phyloP scores from a whole-genome alignment of 1,140 invertebrate species.

The Listronotus oregonensis region DNA sequence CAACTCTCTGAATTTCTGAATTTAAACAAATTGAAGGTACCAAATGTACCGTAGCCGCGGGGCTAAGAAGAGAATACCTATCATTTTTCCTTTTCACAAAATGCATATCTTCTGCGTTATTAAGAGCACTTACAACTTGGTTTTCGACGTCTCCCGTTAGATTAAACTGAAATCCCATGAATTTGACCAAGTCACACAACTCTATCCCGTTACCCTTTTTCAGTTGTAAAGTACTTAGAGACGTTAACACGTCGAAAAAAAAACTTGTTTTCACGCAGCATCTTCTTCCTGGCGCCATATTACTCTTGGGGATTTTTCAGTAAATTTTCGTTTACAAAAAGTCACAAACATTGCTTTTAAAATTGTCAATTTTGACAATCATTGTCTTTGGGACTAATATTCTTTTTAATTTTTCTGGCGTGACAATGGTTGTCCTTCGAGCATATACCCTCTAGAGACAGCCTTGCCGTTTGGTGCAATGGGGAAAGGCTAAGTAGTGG shows the following conservation, averaged over 20 bases:
- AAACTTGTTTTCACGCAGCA: conserved; percentile 33
- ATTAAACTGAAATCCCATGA: conserved; percentile 27
- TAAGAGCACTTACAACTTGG: conserved; percentile 32
- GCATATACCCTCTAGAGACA: too few relatives aligned
- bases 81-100: conserved; percentile 29
- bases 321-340: too few relatives aligned
- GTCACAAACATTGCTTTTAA: too few relatives aligned
- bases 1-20: conserved; percentile 33
- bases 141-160: conserved; percentile 34
- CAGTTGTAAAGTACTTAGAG: conserved; percentile 28
- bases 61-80: conserved; percentile 31
- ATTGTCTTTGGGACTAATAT: too few relatives aligned
- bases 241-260: conserved; percentile 28
- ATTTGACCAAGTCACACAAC: conserved; percentile 31
- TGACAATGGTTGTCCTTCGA: too few relatives aligned
- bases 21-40: conserved; percentile 27
- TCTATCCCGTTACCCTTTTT: conserved; percentile 19
- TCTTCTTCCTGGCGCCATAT: conserved; percentile 16
- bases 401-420: too few relatives aligned
- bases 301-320: conserved; percentile 1
- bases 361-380: too few relatives aligned
- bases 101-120: conserved; percentile 20
- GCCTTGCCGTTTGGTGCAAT: too few relatives aligned
- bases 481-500: too few relatives aligned
- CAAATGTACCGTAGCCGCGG: conserved; percentile 36